Base-by-base conservation (phyloP, 2,113 vertebrate species). In the Malurus cyaneus region DNA sequence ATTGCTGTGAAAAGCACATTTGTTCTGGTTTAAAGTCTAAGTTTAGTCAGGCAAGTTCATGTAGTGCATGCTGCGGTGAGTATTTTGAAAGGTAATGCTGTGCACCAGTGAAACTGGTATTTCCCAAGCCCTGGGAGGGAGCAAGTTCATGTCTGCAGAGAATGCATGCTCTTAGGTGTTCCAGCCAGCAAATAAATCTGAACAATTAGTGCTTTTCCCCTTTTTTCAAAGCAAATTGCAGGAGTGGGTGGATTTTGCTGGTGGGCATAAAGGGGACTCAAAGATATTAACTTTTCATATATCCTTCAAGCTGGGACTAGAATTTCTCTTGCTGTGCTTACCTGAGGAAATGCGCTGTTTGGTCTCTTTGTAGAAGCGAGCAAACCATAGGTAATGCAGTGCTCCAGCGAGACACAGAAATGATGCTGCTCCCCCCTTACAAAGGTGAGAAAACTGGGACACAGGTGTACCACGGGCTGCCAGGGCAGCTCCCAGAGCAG, bases 191-290 rank as follows among this genome's bases (percentile, higher is more conserved):
- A 80, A 72, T 73, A 62, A 82, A 77, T 88, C 56, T 49, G 52
- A 88, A 41, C 79, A 86, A 83, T 92, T 93, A 91, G 18, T 88
- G 54, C 32, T 60, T 86, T 90, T 72, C 23, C 28, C 69, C 36
- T 53, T 59, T 41, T 94, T 95, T 90, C 92, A 92, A 95, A 96
- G 92, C 65, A 94, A 90, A 71, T 80, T 90, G 44, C 25, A 54
- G n/a, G 36, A 52, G 64, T 86, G 76, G 85, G 93, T 67, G 76
- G 79, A 81, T 92, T 88, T 96, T 96, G 76, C 94, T 93, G 34
- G 6, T 77, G 85, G 59, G 71, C 12, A 52, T 86, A 26, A 70
- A 76, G 61, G 70, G 82, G 32, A 50, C 76, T 73, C 28, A 80
- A 46, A 89, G 32, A 84, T 91, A 60, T 6, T 94, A 89, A 46